Evolutionary conservation across 2,797 vertebrate species (phyloP).

Genomic region (Brotula barbata): DNA sequence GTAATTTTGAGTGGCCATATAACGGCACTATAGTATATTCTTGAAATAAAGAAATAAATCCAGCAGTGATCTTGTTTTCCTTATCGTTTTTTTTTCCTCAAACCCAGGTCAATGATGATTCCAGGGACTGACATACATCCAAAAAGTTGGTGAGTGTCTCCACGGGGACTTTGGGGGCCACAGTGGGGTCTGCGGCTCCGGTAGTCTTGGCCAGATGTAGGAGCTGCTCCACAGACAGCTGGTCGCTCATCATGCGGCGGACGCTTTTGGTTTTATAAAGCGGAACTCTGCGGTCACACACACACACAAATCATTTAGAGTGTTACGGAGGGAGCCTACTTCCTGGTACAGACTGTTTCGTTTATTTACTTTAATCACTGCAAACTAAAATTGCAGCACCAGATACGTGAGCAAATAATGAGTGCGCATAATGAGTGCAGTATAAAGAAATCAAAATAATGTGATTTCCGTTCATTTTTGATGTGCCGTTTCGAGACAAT

Average conservation of each 20-base stretch:
- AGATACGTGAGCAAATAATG: no score
- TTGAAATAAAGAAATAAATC: no score
- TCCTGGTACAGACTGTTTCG: not conserved
- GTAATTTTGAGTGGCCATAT: no score
- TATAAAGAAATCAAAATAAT: no score
- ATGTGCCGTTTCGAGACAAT: no score
- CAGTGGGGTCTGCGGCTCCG: conserved; percentile 9
- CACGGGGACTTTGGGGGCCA: conserved; percentile 51
- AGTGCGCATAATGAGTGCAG: no score
- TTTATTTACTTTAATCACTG: no score
- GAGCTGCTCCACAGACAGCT: conserved; percentile 69
- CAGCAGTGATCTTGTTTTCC: no score
- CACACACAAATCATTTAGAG: not conserved
- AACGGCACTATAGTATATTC: no score
- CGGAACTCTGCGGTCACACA: conserved; percentile 73
- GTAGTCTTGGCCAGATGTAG: conserved; percentile 37
- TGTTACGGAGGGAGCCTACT: not conserved
- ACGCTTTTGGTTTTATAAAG: conserved; percentile 74
- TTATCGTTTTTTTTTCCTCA: no score
- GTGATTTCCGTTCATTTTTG: no score
- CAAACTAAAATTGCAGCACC: no score
- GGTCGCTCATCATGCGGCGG: conserved; percentile 72
- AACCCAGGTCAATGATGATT: not conserved
- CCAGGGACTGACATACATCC: conserved; percentile 75
- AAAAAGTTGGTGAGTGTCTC: conserved; percentile 85